Conservation (phyloP, 2,113 vertebrate genomes). For the Podarcis cretensis region DNA sequence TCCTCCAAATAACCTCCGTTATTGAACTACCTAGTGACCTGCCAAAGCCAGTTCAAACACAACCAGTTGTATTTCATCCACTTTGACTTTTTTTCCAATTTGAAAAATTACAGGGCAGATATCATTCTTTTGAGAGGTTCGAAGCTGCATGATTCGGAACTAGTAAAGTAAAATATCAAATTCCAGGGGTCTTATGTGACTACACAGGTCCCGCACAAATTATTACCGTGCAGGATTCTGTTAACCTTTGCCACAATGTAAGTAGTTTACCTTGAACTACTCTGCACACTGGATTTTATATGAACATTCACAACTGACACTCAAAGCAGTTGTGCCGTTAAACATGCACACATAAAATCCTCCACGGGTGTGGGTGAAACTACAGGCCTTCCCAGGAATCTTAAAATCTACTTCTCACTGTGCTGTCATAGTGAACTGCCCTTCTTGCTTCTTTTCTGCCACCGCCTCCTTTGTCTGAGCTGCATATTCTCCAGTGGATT, state of each 20-base stretch:
- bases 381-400: background rate
- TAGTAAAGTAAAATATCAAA: background rate
- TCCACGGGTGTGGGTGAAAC: background rate
- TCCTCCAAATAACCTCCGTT: background rate
- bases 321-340: background rate
- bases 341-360: background rate
- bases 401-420: background rate
- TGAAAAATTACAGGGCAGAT: background rate
- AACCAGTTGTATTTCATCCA: background rate
- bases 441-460: background rate
- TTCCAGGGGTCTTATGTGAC: background rate
- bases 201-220: background rate
- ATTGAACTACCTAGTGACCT: background rate
- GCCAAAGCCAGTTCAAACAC: background rate
- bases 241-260: background rate
- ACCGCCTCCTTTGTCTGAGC: background rate
- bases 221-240: background rate
- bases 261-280: background rate
- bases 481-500: background rate
- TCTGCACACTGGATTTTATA: background rate
- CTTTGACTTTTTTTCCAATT: background rate
- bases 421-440: background rate
- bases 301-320: background rate
- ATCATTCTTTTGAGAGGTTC: background rate
- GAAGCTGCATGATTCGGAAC: background rate